These are phyloP conservation scores for Lepisosteus oculatus DNA, from an alignment of 2,113 vertebrate genomes.

Conservation along the genomic window DNA sequence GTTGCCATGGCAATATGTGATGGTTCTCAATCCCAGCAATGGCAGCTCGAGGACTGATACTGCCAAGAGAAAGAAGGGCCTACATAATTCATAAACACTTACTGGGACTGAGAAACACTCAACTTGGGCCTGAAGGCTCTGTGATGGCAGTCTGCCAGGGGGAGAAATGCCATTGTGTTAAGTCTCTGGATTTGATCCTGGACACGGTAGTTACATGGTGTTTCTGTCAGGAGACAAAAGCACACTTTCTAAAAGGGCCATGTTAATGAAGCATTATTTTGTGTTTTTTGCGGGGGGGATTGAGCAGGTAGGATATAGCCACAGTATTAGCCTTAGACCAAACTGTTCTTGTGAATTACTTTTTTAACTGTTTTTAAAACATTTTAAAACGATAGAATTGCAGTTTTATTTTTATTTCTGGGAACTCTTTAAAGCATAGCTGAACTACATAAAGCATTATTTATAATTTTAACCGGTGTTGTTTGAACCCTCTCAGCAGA, in stretches of 20 bases:
- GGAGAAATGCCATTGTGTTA: no score
- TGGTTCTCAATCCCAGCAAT: slow-evolving; percentile 77
- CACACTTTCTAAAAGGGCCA: background rate
- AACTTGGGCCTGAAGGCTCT: background rate
- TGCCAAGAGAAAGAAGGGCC: background rate
- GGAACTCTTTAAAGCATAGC: no score
- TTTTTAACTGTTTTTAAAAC: background rate
- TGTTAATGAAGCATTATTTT: background rate
- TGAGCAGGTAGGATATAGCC: background rate
- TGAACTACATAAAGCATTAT: no score
- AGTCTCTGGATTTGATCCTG: background rate
- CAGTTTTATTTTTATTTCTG: slow-evolving; percentile 17
- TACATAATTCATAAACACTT: slow-evolving; percentile 7
- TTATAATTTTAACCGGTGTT: no score
- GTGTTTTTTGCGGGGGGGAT: background rate
- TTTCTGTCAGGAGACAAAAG: background rate
- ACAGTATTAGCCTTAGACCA: background rate
- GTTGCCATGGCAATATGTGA: slow-evolving; percentile 92
- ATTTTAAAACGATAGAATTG: slow-evolving; percentile 13
- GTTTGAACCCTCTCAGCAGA: no score
- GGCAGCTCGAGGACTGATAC: slow-evolving; percentile 76
- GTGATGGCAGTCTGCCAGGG: background rate
- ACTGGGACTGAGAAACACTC: background rate
- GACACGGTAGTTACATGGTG: background rate
- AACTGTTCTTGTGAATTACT: background rate